phyloP scores from a whole-genome alignment of 2,113 vertebrate genomes.

The Pampusana beccarii region DNA sequence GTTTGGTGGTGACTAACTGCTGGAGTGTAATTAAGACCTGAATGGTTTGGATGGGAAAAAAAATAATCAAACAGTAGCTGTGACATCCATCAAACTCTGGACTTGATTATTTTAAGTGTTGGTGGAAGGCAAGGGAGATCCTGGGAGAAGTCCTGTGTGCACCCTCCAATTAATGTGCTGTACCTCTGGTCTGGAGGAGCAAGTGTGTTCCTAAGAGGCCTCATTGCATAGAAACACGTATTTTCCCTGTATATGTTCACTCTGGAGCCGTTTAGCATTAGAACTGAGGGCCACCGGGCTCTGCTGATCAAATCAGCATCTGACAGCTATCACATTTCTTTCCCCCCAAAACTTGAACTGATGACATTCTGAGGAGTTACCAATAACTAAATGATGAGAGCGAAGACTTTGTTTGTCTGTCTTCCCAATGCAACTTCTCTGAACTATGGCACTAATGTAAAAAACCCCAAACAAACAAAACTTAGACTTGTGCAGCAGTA shows the following conservation, averaged over 20 bases:
- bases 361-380: neutral
- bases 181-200: neutral
- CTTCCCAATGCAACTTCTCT: neutral
- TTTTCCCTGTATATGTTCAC: neutral
- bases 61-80: neutral
- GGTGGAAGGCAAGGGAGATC: neutral
- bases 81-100: neutral
- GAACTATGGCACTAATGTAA: neutral
- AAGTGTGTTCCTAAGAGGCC: neutral
- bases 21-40: neutral
- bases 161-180: no score
- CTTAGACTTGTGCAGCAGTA: neutral
- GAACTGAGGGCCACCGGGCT: neutral
- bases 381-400: neutral
- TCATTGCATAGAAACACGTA: accelerated
- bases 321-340: accelerated
- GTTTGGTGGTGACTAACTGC: neutral
- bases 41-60: neutral
- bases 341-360: accelerated
- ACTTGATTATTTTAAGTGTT: neutral
- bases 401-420: neutral
- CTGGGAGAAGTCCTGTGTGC: neutral
- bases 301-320: neutral
- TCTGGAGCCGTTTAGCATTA: neutral
- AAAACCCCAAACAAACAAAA: neutral